Evolutionary conservation across 2,888 invertebrate species (phyloP), one percentile per base, ranked within the genome.

Genomic region (Diogma glabrata): DNA sequence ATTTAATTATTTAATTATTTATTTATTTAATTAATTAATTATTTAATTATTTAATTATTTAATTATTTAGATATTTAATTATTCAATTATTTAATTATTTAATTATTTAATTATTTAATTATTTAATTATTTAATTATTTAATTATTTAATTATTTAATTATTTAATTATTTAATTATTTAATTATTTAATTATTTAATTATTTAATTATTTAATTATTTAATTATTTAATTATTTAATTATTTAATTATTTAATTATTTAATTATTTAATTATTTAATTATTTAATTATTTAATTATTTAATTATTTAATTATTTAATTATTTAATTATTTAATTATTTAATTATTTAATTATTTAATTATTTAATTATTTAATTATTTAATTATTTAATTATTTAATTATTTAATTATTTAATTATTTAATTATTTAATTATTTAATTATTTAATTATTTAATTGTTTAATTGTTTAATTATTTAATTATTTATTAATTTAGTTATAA

Each of bases 41-140:
- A 33, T 33, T 33, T 33, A 33, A 33, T 33, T 33, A 33, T 33
- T 33, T 33, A 33, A 33, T 33, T 33, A 33, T 33, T 33, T 33
- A 33, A 33, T 33, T 33, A 33, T 33, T 33, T 33, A 33, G 14
- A 14, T 33, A 33, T 33, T 33, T 33, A 33, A 33, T 33, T 33
- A 33, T 33, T 33, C 14, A 33, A 33, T 33, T 33, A 33, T 33
- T 33, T 33, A 33, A 33, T 33, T 33, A 33, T 33, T 33, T 33
- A 33, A 33, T 33, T 33, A 33, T 33, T 33, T 33, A 33, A 33
- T 33, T 33, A 33, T 33, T 33, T 33, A 33, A 33, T 33, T 33
- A 33, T 33, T 33, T 33, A 33, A 33, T 33, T 33, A 33, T 33
- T 33, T 33, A 33, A 33, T 33, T 33, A 33, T 33, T 33, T 33